Base-by-base conservation (phyloP, 2,113 vertebrate species). In the Xerus inauris region DNA sequence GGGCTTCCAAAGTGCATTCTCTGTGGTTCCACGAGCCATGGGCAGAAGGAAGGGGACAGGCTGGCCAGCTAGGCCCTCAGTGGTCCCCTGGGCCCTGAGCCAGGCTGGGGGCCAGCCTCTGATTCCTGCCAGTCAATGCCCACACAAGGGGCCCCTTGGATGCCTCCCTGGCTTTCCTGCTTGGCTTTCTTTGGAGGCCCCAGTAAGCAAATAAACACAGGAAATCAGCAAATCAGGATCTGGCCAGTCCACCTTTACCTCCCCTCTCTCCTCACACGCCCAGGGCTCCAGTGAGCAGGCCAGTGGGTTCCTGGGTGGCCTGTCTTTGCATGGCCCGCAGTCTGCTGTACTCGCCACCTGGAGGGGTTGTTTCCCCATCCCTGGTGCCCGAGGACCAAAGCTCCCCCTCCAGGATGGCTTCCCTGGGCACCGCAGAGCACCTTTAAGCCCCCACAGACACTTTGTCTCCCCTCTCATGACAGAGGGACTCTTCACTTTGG, bases 61-160 rank as follows among this genome's bases (percentile, higher is more conserved):
- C 30, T 3, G n/a, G 10, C 26, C 28, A 54, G 22, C 54, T 67
- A 10, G 81, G 59, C 47, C 3, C 54, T 47, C 57, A 17, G 64
- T 38, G 95, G 22, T 57, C 32, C 64, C 57, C 51, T 77, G 67
- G 51, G 47, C 75, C 38, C 73, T 69, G 54, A 87, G n/a, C 32
- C 14, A 22, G 67, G 69, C 75, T 8, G 22, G 12, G 35, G 54
- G 38, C 57, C 51, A 81, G 64, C 13, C 12, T 67, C 54, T 11
- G 30, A 28, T 26, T 72, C 30, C 51, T 54, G 73, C 57, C 49
- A 0, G 54, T 79, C 72, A 28, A 14, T 93, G 24, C 24, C 14
- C 0, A 26, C 0, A 0, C 2, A 11, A 69, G 69, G 32, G 54
- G n/a, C n/a, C 2, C 73, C 80, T 8, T 82, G 69, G 77, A 42